Evolutionary conservation across 2,888 invertebrate species (phyloP), one percentile per base, ranked within the genome.

Genomic region (Lamellibrachia columna): DNA sequence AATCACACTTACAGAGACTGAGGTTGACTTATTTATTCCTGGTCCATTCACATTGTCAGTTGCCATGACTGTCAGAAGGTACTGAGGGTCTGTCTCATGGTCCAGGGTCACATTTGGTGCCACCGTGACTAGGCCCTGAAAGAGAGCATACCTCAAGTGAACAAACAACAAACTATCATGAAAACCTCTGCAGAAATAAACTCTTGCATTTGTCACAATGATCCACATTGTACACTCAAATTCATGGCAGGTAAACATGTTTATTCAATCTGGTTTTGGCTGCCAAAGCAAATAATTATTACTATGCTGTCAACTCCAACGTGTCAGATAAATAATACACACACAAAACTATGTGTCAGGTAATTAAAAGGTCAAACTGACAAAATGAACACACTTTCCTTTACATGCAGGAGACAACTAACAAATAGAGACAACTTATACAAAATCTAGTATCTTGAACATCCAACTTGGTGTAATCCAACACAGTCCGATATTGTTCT

Each of bases 81-180:
- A 75, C 75, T 22, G 15, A 6, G 75, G 75, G 75, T 11, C n/a
- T 75, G 75, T 75, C n/a, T 75, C 75, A 22, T n/a, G 11, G 75
- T 75, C 75, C 75, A 75, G 22, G 75, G 75, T 75, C 75, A 75
- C 75, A 75, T 75, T 75, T 15, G 75, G 75, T 75, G 75, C 75
- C 75, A 75, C 75, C 22, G 22, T 15, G 15, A 75, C 75, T 1
- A 22, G 6, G 22, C 75, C 75, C 75, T 75, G 75, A 6, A 75
- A 75, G 75, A 22, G 75, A 22, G 22, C 75, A 75, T 15, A 75
- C 75, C 75, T 75, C 75, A 4, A 22, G 75, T 75, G 75, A 75
- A 6, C 22, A 75, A 75, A 75, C 75, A 75, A 75, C 15, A n/a
- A 75, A 11, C 75, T 75, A 75, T 75, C 75, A 75, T 11, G 22